Evolutionary conservation across 2,888 invertebrate species (phyloP).

Genomic region (Apamea anceps): DNA sequence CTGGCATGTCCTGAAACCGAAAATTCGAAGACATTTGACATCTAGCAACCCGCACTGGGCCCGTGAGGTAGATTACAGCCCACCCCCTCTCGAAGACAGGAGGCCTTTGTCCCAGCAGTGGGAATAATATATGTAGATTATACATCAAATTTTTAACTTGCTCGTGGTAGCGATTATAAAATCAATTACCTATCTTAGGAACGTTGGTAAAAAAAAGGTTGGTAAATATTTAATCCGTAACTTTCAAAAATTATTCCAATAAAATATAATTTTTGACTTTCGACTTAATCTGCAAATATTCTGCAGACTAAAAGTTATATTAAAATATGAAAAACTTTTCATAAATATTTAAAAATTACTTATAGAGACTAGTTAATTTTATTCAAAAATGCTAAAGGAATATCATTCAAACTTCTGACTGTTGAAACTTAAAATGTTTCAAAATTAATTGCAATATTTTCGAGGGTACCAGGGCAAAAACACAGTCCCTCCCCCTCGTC

Average conservation of each 20-base stretch:
- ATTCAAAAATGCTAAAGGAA: background rate
- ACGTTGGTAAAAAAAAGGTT: no score
- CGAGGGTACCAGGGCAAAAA: background rate
- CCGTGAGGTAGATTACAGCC: background rate
- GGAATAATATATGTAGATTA: background rate
- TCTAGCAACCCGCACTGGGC: background rate
- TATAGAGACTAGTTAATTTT: background rate
- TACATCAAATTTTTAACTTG: background rate
- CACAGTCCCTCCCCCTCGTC: background rate
- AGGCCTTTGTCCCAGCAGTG: background rate
- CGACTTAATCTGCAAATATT: constrained; percentile 3
- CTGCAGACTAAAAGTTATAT: constrained; percentile 2
- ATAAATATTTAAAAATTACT: constrained; percentile 10
- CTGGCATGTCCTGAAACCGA: no score
- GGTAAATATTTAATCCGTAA: background rate
- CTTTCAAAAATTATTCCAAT: background rate
- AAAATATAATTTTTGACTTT: background rate
- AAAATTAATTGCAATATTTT: background rate
- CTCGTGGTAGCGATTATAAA: background rate
- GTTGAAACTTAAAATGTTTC: background rate
- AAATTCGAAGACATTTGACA: background rate
- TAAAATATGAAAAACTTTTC: background rate
- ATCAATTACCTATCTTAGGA: background rate
- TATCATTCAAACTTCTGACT: background rate
- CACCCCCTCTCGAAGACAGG: no score